Evolutionary conservation across 2,113 vertebrate genomes (phyloP), one percentile per base, ranked within the genome.

Genomic region (Himantopus leucocephalus): DNA sequence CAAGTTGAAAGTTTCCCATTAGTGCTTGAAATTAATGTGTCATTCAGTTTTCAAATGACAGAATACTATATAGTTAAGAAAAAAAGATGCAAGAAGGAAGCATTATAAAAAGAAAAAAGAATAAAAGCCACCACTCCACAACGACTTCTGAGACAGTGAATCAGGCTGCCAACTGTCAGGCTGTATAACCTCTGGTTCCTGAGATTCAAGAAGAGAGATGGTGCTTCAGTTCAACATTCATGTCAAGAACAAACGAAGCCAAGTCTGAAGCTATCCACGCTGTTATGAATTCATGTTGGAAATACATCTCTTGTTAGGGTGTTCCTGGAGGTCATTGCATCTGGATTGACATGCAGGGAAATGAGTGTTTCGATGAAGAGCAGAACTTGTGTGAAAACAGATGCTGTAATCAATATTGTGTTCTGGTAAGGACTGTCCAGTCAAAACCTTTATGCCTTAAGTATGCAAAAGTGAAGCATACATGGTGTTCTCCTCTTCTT

Each of bases 21-120:
- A 96, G 85, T 95, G 85, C 93, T 78, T 97, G 94, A 96, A 97
- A 96, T 96, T 95, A 97, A 96, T 72, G 85, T 96, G 93, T 94
- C 94, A 95, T 96, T 96, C 92, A 80, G 68, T 91, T 96, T 95
- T 94, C 76, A 87, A 94, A 94, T 91, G 91, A 94, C 91, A 96
- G 94, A 96, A 96, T 85, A 94, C 60, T 24, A 85, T 87, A 58
- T 45, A 94, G 35, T 15, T 48, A 71, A 85, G 62, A 85, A 80
- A 76, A 94, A 71, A 75, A 74, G 10, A 86, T 48, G 43, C 27
- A 60, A 94, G 56, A 85, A 68, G 23, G 21, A 86, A 89, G 41
- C 16, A 34, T 5, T 78, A 55, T 58, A 63, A 90, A 90, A 88
- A 58, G 58, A 91, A 89, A 64, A 39, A 68, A 37, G 55, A 94